phyloP scores from a whole-genome alignment of 2,888 invertebrate genomes.

The Philopedon plagiatum region DNA sequence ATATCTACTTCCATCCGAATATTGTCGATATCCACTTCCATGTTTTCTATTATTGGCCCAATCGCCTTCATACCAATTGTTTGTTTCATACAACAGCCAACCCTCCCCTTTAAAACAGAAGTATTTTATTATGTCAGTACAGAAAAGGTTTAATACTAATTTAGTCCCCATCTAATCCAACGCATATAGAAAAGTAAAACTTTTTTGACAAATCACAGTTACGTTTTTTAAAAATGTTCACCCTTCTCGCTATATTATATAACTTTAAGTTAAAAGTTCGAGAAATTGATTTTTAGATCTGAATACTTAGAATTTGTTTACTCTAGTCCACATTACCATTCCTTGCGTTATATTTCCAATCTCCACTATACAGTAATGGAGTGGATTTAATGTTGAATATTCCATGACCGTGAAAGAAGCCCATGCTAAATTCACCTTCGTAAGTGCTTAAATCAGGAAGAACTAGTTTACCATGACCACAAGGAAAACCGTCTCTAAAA shows the following conservation, averaged over 20 bases:
- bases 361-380: slow-evolving; percentile 64
- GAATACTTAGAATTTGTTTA: too few relatives aligned
- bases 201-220: too few relatives aligned
- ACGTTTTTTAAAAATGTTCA: too few relatives aligned
- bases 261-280: too few relatives aligned
- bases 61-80: slow-evolving; percentile 68
- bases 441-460: slow-evolving; percentile 75
- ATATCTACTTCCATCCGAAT: slow-evolving; percentile 72
- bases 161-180: too few relatives aligned
- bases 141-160: neutral
- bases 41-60: slow-evolving; percentile 67
- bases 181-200: too few relatives aligned
- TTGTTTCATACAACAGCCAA: slow-evolving; percentile 63
- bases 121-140: neutral
- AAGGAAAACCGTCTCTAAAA: slow-evolving; percentile 72
- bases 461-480: slow-evolving; percentile 71
- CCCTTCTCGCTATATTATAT: too few relatives aligned
- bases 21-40: slow-evolving; percentile 72
- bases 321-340: slow-evolving; percentile 60
- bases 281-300: too few relatives aligned
- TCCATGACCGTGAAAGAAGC: slow-evolving; percentile 70
- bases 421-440: slow-evolving; percentile 73
- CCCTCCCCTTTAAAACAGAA: slow-evolving; percentile 59
- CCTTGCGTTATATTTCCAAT: slow-evolving; percentile 66
- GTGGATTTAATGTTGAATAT: slow-evolving; percentile 58